phyloP scores from a whole-genome alignment of 2,113 vertebrate species.

The Agelaius tricolor region DNA sequence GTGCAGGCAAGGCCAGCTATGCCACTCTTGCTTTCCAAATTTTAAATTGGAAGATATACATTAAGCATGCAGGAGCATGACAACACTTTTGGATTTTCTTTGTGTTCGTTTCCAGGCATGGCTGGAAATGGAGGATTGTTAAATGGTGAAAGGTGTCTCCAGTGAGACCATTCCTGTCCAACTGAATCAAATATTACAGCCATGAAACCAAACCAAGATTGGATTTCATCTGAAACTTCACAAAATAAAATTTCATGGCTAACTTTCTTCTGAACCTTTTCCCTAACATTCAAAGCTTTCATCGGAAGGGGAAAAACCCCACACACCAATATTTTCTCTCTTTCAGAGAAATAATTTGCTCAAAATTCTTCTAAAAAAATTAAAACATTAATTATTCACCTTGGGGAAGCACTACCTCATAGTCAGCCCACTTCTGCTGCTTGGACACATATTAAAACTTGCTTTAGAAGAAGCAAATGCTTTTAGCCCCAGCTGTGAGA shows the following conservation, averaged over 20 bases:
- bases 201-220: not conserved
- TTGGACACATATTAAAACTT: not conserved
- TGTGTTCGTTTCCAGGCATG: not conserved
- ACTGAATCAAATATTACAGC: not conserved
- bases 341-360: not conserved
- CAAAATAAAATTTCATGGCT: not conserved
- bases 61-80: not conserved
- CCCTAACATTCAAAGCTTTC: not conserved
- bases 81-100: not conserved
- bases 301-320: not conserved
- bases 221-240: not conserved
- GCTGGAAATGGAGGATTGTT: not conserved
- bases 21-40: slow-evolving; percentile 13
- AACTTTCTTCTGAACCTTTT: not conserved
- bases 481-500: not conserved
- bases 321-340: not conserved
- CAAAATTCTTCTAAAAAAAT: not conserved
- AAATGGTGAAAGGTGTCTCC: not conserved
- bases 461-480: not conserved
- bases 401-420: not conserved
- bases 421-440: not conserved
- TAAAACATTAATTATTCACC: not conserved
- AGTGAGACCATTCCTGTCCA: not conserved
- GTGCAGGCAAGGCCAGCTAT: not conserved
- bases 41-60: not conserved